Conservation (phyloP, 2,113 vertebrate species). For the Albula glossodonta region DNA sequence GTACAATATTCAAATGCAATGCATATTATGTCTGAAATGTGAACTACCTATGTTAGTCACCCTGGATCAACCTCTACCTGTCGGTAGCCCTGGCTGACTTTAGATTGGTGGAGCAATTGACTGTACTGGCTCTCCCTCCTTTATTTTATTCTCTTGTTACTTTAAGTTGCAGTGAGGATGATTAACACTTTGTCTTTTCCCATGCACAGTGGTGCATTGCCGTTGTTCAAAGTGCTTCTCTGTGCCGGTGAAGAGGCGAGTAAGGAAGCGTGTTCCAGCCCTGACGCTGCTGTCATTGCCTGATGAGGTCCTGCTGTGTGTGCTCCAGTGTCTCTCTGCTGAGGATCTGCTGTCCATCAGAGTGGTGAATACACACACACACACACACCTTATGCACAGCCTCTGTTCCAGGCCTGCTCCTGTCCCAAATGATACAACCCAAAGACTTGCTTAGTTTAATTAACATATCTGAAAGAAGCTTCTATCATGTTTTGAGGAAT, state of each 20-base stretch:
- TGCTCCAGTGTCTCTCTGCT: conserved; percentile 88
- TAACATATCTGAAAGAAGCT: no score
- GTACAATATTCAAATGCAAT: neutral
- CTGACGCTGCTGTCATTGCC: conserved; percentile 84
- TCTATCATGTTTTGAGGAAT: no score
- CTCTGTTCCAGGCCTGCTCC: no score
- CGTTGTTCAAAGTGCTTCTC: conserved; percentile 90
- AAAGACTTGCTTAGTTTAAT: no score
- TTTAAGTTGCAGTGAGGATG: neutral
- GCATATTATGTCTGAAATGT: neutral
- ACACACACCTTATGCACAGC: neutral
- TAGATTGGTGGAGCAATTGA: no score
- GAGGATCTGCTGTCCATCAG: conserved; percentile 87
- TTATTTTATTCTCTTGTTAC: no score
- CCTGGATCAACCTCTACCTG: no score
- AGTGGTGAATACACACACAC: conserved; percentile 77
- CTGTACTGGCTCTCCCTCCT: no score
- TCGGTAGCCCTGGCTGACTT: no score
- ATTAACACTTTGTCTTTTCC: neutral
- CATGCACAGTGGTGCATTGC: conserved; percentile 79
- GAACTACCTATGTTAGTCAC: no score
- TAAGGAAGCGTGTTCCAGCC: conserved; percentile 77
- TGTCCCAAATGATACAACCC: no score
- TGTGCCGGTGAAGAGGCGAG: conserved; percentile 75
- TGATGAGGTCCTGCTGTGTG: conserved; percentile 87